phyloP scores from a whole-genome alignment of 1,140 invertebrate genomes.

The Megalopta genalis region DNA sequence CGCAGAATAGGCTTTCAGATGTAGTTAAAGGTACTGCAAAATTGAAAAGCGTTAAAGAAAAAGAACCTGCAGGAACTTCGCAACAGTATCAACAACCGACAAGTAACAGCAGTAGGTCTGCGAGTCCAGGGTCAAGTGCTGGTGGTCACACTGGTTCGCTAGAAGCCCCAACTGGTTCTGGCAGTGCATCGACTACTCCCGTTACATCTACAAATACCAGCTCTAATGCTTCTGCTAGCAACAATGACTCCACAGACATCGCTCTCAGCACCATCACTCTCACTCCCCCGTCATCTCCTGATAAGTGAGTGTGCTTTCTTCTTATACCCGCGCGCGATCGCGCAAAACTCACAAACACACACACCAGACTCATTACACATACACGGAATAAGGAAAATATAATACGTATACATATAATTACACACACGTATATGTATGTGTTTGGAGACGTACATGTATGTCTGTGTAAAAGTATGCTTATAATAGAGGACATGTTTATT shows the following conservation, averaged over 20 bases:
- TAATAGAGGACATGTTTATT: conserved; percentile 22
- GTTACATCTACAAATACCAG: conserved; percentile 71
- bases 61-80: conserved; percentile 62
- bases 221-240: conserved; percentile 75
- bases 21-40: conserved; percentile 89
- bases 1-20: conserved; percentile 86
- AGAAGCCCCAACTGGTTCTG: conserved; percentile 59
- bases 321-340: conserved; percentile 55
- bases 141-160: conserved; percentile 52
- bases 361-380: not conserved
- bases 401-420: not conserved
- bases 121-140: conserved; percentile 73
- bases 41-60: conserved; percentile 79
- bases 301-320: conserved; percentile 81
- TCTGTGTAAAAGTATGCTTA: conserved; percentile 26
- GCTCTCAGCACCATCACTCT: conserved; percentile 79
- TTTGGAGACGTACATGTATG: conserved; percentile 26
- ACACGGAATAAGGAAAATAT: not conserved
- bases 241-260: conserved; percentile 75
- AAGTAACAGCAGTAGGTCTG: conserved; percentile 75
- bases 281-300: conserved; percentile 83
- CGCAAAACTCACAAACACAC: conserved; percentile 6
- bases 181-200: conserved; percentile 52
- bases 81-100: conserved; percentile 64
- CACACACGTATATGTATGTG: not conserved